A percentile compares a stretch with the other conserved stretches of the same genome.
phyloP scores from a whole-genome alignment of 2,797 vertebrate genomes.

The Gambusia yucatana region DNA sequence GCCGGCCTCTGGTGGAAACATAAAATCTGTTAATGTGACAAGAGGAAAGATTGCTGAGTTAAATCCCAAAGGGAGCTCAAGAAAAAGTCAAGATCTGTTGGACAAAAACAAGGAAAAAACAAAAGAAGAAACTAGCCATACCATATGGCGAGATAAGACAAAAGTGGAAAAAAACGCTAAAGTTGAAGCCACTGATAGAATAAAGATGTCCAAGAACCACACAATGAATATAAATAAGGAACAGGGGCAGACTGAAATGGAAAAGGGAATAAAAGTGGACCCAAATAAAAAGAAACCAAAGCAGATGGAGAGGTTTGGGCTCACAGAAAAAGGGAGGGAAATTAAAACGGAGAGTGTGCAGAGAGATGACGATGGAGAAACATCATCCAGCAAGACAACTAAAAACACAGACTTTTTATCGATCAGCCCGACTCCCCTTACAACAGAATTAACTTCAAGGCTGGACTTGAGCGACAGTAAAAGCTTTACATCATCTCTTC shows the following conservation, averaged over 20 bases:
- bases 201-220: conserved; percentile 52
- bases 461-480: conserved; percentile 35
- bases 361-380: conserved; percentile 57
- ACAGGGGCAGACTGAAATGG: conserved; percentile 51
- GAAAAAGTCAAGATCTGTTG: conserved; percentile 20
- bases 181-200: conserved; percentile 49
- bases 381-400: conserved; percentile 44
- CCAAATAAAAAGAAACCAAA: conserved; percentile 63
- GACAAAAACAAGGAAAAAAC: conserved; percentile 44
- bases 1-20: conserved; percentile 37
- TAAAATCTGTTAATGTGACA: conserved; percentile 22
- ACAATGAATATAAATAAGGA: conserved; percentile 55
- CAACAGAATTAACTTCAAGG: conserved; percentile 30
- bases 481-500: conserved; percentile 52
- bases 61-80: conserved; percentile 29
- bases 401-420: conserved; percentile 61
- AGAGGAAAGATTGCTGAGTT: conserved; percentile 39
- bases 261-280: conserved; percentile 52
- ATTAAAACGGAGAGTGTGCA: conserved; percentile 60
- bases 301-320: conserved; percentile 47
- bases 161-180: conserved; percentile 41
- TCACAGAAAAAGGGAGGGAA: conserved; percentile 33
- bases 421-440: conserved; percentile 41
- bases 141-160: conserved; percentile 44
- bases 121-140: conserved; percentile 34